These are phyloP conservation scores for Dysmachus trigonus DNA, from an alignment of 2,888 invertebrate genomes.

Conservation along the genomic window DNA sequence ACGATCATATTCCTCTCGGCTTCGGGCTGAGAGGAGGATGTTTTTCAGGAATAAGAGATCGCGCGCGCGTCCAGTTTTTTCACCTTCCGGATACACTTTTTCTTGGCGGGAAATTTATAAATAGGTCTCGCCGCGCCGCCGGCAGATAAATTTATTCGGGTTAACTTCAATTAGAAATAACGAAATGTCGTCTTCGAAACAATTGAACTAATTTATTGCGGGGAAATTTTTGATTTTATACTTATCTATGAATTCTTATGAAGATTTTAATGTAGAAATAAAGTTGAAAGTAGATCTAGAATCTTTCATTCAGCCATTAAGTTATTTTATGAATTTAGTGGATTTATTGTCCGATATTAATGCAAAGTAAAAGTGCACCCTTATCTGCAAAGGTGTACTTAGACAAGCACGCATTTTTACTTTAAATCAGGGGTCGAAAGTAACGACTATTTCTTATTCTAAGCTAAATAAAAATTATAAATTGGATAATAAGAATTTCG, in stretches of 20 bases:
- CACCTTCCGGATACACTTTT: slow-evolving; percentile 19
- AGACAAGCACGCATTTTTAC: not conserved
- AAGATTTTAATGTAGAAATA: not conserved
- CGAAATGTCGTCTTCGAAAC: not conserved
- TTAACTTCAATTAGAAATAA: slow-evolving; percentile 19
- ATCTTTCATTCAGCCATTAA: not conserved
- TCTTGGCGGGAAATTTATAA: slow-evolving; percentile 37
- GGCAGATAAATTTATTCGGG: slow-evolving; percentile 20
- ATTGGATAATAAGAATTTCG: no score
- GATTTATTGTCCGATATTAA: not conserved
- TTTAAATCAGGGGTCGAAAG: no score
- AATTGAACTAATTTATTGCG: not conserved
- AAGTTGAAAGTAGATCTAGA: not conserved
- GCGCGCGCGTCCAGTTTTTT: slow-evolving; percentile 38
- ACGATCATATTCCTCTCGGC: not conserved
- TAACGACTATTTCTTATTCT: no score
- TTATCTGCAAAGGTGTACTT: not conserved
- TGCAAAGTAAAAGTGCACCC: not conserved
- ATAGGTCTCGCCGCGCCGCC: not conserved
- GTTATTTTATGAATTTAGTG: not conserved
- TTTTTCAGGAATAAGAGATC: slow-evolving; percentile 27
- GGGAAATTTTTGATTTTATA: not conserved
- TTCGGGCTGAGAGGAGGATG: slow-evolving; percentile 22
- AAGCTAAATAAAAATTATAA: no score
- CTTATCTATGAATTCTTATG: not conserved